A percentile compares a stretch with the other conserved stretches of the same genome.
phyloP scores from a whole-genome alignment of 2,797 vertebrate species.

The Okamejei kenojei region DNA sequence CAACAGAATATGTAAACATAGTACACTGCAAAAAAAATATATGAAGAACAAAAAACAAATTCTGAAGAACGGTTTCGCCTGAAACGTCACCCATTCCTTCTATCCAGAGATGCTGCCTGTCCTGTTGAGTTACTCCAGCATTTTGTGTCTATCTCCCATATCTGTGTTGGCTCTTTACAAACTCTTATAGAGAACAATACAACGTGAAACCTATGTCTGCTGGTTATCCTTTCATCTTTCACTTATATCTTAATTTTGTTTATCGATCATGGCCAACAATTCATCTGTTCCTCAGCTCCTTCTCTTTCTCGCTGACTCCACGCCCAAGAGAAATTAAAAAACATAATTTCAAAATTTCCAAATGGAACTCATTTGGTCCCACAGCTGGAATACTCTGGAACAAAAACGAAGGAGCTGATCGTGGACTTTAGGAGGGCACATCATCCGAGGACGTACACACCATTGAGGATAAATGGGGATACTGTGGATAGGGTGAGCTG shows the following conservation, averaged over 20 bases:
- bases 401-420: too few species aligned
- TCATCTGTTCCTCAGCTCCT: neutral
- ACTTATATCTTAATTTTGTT: neutral
- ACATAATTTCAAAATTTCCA: neutral
- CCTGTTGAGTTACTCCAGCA: too few species aligned
- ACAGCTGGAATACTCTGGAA: neutral
- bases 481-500: too few species aligned
- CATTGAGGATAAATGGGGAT: too few species aligned
- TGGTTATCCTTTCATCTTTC: neutral
- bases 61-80: too few species aligned
- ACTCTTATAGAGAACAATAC: neutral
- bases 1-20: too few species aligned
- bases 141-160: neutral
- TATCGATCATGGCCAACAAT: neutral
- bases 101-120: too few species aligned
- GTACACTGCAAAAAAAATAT: too few species aligned
- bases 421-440: too few species aligned
- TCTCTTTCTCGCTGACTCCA: neutral
- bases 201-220: neutral
- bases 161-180: neutral
- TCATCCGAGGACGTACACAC: too few species aligned
- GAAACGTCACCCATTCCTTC: too few species aligned
- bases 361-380: neutral
- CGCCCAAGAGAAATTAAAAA: neutral
- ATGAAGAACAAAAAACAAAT: too few species aligned